Evolutionary conservation across 2,113 vertebrate species (phyloP), one percentile per base, ranked within the genome.

Genomic region (Apodemus sylvaticus): DNA sequence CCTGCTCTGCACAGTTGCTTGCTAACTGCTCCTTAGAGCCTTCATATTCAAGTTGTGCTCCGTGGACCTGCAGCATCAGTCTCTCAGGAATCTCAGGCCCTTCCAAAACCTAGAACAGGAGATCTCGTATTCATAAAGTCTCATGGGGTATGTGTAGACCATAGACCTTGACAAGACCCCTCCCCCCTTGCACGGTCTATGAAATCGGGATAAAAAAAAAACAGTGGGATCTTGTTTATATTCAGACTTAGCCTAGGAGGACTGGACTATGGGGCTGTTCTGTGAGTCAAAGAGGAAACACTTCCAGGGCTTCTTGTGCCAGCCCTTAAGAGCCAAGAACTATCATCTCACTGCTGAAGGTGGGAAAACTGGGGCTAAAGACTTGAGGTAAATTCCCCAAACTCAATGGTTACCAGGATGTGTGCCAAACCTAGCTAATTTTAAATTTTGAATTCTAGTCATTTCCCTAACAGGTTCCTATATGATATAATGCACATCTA

Each of bases 371-470:
- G 11, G 90, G 20, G 16, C n/a, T 26, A 53, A 16, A 74, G 34
- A 45, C n/a, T 70, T 83, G 8, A 20, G 8, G 10, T 29, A 71
- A 53, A 4, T 60, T 55, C 85, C 51, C n/a, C 55, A 39, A 76
- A 87, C 31, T 31, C 39, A 45, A 24, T 64, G 39, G 34, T 19
- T 62, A 76, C 22, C 66, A 82, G 16, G 42, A 94, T 60, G 36
- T 91, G 19, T 19, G 60, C 22, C 45, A 71, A 85, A 81, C 48
- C 24, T 48, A 17, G 53, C 48, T 82, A 60, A 89, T 12, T 62
- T 94, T 26, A 26, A 78, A 68, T 73, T 91, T 68, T 70, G 3
- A 45, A 58, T 64, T 90, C 79, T 68, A 89, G 39, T 78, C 66
- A 73, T 55, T 91, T 89, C 48, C 17, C 64, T 51, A n/a, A 11